Evolutionary conservation across 2,888 invertebrate species (phyloP), one percentile per base, ranked within the genome.

Genomic region (Drosophila mulleri): DNA sequence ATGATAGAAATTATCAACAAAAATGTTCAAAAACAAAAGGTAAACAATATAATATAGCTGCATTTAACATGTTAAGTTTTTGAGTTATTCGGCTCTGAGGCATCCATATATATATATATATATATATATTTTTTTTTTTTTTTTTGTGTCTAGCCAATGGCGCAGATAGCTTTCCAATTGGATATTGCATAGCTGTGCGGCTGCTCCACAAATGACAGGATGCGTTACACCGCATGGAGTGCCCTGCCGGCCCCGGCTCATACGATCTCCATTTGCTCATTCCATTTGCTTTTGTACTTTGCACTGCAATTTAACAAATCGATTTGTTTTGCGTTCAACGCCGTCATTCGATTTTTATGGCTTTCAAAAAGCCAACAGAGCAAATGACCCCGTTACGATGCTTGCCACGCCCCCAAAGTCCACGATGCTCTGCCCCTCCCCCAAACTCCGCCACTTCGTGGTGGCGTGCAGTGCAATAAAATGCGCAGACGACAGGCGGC

Each of bases 261-360:
- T 18, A 42, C 14, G 37, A 37, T 41, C 37, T 37, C 45, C 37
- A 18, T 26, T 48, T 29, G 48, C 41, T 20, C 11, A 12, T 23
- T 20, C 29, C 26, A 14, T 60, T 60, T 70, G 42, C 68, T 71
- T 67, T 70, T 79, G 72, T 88, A 88, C 78, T 84, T 89, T 72
- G 72, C 90, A 78, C 86, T 90, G 89, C 87, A 87, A 86, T 87
- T 87, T 83, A 88, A 90, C 90, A 86, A 87, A 87, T 87, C 89
- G 86, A 90, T 87, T 90, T 88, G 90, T 90, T 78, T 75, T 75
- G 62, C 72, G 47, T 58, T 62, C 53, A 68, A 58, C 60, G 71
- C 72, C 67, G 71, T 74, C 88, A 85, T 89, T 89, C 89, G 79
- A 84, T 88, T 85, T 85, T 89, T 89, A 85, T 85, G 82, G 85